Base-by-base conservation (phyloP, 2,113 vertebrate species). In the Drymodes brunneopygia region DNA sequence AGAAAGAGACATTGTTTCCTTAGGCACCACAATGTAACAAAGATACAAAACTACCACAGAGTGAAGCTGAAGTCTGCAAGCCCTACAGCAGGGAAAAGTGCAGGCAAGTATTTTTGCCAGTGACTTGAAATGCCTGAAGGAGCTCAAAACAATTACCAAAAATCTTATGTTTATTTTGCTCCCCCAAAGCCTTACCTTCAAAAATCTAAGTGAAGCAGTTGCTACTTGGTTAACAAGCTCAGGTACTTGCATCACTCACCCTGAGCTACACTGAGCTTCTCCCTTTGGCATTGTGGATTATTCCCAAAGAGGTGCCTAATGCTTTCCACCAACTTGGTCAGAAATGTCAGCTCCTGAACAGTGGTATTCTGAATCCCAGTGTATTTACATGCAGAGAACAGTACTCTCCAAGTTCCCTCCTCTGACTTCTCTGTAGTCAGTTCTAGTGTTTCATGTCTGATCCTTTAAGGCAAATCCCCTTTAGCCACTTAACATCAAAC, bases 401-500 rank as follows among this genome's bases (percentile, higher is more conserved):
- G 19, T 1, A 51, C 25, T 13, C 13, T 6, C 0, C 7, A 13
- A 67, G 22, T 20, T 35, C 35, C 25, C 38, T 42, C 36, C 33
- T 78, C 87, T 53, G 17, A 75, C 24, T 88, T 22, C 42, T 2
- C 80, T 71, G 5, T 4, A 47, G 54, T 45, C 56, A 90, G 6
- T 47, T 67, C 47, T 18, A 65, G 77, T 57, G 25, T 78, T 82
- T 50, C 78, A 65, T 60, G 33, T 78, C 88, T 66, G 35, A 88
- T 87, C 86, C 84, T 71, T 81, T 77, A 58, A 81, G 60, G 64
- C 40, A 96, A 93, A 96, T 93, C 92, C 45, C 22, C 65, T 62
- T 93, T 22, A 90, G 88, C 56, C 60, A 88, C 90, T 94, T 90
- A 86, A 1, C 51, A 72, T 56, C 53, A 60, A 92, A 60, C 18